These are phyloP conservation scores for Xiphydria camelus DNA, from an alignment of 2,888 invertebrate genomes.

Conservation along the genomic window DNA sequence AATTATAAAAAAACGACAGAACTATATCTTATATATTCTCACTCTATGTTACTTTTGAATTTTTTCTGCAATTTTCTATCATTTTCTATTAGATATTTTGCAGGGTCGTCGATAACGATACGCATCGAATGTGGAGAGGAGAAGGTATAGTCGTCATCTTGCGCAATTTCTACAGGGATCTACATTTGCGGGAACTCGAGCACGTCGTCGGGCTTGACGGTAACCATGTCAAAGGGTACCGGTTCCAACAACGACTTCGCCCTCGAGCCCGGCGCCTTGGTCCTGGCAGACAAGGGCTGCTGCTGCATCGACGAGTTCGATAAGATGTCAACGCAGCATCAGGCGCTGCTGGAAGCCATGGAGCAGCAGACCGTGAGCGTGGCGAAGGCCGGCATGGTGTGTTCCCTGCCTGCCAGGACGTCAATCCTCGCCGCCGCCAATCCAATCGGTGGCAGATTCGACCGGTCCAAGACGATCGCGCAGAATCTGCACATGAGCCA, in stretches of 20 bases:
- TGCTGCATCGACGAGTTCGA: constrained; percentile 97
- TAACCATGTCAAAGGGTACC: constrained; percentile 74
- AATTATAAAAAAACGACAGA: no score
- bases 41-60: no score
- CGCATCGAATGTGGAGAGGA: no score
- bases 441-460: constrained; percentile 86
- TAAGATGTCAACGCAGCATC: constrained; percentile 81
- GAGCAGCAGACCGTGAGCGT: constrained; percentile 90
- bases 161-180: constrained; percentile 62
- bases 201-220: constrained; percentile 78
- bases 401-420: constrained; percentile 79
- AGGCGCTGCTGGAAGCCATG: constrained; percentile 90
- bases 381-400: constrained; percentile 86
- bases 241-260: constrained; percentile 74
- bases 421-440: constrained; percentile 92
- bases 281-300: constrained; percentile 83
- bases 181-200: constrained; percentile 91
- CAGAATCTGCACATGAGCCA: constrained; percentile 88
- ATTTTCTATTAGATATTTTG: no score
- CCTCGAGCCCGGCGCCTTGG: constrained; percentile 85
- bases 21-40: no score
- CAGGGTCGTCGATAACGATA: no score
- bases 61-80: no score
- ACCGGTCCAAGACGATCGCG: constrained; percentile 81
- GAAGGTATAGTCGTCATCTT: no score